Evolutionary conservation across 2,888 invertebrate genomes (phyloP).

Genomic region (Linnaemya vulpina): DNA sequence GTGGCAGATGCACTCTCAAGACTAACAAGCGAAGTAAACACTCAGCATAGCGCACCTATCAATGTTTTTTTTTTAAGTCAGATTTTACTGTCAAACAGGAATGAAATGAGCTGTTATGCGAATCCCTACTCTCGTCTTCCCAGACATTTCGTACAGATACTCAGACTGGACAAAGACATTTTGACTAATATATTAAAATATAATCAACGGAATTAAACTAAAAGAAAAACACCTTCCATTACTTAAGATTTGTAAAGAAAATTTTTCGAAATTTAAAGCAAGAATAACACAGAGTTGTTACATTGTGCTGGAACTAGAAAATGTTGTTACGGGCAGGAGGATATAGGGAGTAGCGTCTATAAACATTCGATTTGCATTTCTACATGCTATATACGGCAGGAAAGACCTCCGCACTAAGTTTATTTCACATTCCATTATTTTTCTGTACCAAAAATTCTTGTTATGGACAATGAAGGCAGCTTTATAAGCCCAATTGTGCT

Average conservation of each 20-base stretch:
- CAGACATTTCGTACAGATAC: slow-evolving; percentile 15
- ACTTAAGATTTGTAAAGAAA: slow-evolving; percentile 4
- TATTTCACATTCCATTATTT: too few species aligned
- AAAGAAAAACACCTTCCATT: too few species aligned
- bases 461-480: slow-evolving; percentile 34
- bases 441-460: not conserved
- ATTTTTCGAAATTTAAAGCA: slow-evolving; percentile 36
- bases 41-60: not conserved
- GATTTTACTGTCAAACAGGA: too few species aligned
- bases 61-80: not conserved
- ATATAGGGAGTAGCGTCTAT: too few species aligned
- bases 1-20: not conserved
- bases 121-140: slow-evolving; percentile 35
- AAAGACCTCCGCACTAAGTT: not conserved
- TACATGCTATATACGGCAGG: too few species aligned
- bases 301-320: too few species aligned
- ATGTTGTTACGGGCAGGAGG: slow-evolving; percentile 48
- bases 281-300: slow-evolving; percentile 51
- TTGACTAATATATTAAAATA: not conserved
- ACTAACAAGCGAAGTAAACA: not conserved
- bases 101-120: not conserved
- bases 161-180: slow-evolving; percentile 22
- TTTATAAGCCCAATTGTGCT: slow-evolving; percentile 25
- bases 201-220: too few species aligned
- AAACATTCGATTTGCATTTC: too few species aligned